Evolutionary conservation across 2,888 invertebrate genomes (phyloP).

Genomic region (Aphelenchoides bicaudatus): DNA sequence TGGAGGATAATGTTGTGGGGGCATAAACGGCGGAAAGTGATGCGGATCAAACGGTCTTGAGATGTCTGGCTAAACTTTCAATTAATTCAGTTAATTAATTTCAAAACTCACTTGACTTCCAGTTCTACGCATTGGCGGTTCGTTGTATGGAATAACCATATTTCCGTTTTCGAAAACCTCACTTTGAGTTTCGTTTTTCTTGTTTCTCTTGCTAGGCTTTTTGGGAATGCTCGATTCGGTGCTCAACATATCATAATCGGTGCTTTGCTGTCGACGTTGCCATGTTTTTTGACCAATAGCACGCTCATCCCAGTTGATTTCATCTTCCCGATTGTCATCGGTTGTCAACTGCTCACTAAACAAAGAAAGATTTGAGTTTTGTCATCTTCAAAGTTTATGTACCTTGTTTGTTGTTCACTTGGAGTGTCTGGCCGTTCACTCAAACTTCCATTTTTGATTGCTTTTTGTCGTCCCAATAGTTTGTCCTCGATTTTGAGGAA

Average conservation of each 20-base stretch:
- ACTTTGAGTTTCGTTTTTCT: constrained; percentile 27
- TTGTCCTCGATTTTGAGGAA: constrained; percentile 53
- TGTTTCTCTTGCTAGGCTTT: constrained; percentile 30
- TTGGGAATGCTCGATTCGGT: constrained; percentile 36
- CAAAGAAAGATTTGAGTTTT: neutral
- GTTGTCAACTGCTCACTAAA: constrained; percentile 8
- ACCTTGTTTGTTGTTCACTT: constrained; percentile 36
- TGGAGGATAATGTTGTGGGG: constrained; percentile 18
- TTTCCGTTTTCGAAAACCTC: constrained; percentile 24
- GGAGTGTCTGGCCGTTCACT: constrained; percentile 22
- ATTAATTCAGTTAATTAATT: no score
- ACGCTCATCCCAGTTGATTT: constrained; percentile 40
- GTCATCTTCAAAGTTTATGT: neutral
- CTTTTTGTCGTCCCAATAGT: constrained; percentile 43
- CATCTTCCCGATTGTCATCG: constrained; percentile 31
- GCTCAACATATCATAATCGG: constrained; percentile 58
- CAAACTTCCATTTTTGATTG: constrained; percentile 42
- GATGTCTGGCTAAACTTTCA: no score
- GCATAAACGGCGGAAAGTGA: neutral
- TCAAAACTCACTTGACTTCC: no score
- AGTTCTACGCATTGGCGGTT: no score
- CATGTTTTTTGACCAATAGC: constrained; percentile 45
- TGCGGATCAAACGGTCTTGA: neutral
- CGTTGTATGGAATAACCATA: no score
- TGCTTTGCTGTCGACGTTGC: constrained; percentile 55